Conservation (phyloP, 1,140 invertebrate species). For the Drosophila sechellia region DNA sequence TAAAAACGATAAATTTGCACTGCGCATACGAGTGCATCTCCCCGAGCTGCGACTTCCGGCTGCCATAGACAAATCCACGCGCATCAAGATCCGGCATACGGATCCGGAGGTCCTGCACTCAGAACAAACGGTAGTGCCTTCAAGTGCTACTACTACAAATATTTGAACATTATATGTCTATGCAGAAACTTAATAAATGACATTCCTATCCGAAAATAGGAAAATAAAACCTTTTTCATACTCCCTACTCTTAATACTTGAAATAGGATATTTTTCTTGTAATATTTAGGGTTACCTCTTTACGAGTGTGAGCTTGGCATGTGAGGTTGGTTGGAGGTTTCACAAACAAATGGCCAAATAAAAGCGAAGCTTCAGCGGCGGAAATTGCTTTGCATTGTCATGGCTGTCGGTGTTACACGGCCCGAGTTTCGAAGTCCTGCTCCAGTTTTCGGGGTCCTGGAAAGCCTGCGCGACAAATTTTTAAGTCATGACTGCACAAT, state of each 20-base stretch:
- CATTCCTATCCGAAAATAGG: too few species aligned
- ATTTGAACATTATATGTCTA: too few species aligned
- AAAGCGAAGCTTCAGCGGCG: conserved; percentile 57
- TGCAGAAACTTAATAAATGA: too few species aligned
- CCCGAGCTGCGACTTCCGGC: conserved; percentile 33
- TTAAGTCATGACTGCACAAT: conserved; percentile 81
- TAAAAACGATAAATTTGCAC: conserved; percentile 84
- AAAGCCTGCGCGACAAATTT: conserved; percentile 73
- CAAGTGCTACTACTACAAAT: not conserved
- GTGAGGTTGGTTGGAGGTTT: conserved; percentile 18
- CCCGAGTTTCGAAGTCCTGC: conserved; percentile 22
- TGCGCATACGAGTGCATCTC: conserved; percentile 49
- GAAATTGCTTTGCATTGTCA: conserved; percentile 69
- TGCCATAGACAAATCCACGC: conserved; percentile 72
- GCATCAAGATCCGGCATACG: conserved; percentile 49
- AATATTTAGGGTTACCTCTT: not conserved
- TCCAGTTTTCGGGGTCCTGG: conserved; percentile 10
- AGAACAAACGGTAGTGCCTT: conserved; percentile 6
- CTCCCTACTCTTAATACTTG: too few species aligned
- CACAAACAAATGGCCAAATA: conserved; percentile 77
- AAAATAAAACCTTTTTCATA: not conserved
- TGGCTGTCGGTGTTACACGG: conserved; percentile 29
- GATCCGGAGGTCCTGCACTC: conserved; percentile 28
- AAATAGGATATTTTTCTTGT: not conserved
- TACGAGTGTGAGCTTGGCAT: conserved; percentile 1